Base-by-base conservation (phyloP, 2,888 invertebrate species). In the Agonopterix subpropinquella region DNA sequence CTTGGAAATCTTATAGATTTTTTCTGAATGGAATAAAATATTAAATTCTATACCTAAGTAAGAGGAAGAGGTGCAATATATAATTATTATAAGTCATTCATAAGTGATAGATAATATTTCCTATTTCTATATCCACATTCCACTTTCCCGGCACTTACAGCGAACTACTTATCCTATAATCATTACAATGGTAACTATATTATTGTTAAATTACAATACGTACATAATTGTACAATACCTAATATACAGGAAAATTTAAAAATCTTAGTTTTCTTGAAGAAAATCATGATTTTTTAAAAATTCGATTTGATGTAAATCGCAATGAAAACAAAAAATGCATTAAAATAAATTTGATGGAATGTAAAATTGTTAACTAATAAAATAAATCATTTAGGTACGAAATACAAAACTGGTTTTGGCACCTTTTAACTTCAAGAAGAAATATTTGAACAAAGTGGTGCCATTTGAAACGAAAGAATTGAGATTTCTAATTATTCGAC, bases 131-230 rank as follows among this genome's bases (percentile, higher is more conserved):
- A 67, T 67, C 69, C 73, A 61, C 80, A 86, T 87, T 87, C 86
- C 86, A 87, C 86, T 55, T 64, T 77, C 87, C 86, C 86, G 85
- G 86, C 85, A 71, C 84, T 79, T 76, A 71, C 28, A 28, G 28
- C 28, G 28, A 28, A 28, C 28, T 39, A 39, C n/a, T 10, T 39
- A n/a, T 4, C 39, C n/a, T 39, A 39, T n/a, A n/a, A 39, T 39
- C 9, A 39, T 9, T 39, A n/a, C n/a, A 39, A n/a, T 39, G n/a
- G 39, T 39, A 39, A 39, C 39, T 7, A 28, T 28, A 28, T 5
- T 28, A 28, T 28, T 28, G 7, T 28, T 28, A 28, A 28, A 28
- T 28, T 28, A 28, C 28, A 28, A 28, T 28, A 28, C 28, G 4
- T 28, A 28, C 28, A 28, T 28, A 28, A 28, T 18, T 18, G 18